These are phyloP conservation scores for Sinentomon sp. DNA, from an alignment of 2,888 invertebrate species.

Conservation along the genomic window DNA sequence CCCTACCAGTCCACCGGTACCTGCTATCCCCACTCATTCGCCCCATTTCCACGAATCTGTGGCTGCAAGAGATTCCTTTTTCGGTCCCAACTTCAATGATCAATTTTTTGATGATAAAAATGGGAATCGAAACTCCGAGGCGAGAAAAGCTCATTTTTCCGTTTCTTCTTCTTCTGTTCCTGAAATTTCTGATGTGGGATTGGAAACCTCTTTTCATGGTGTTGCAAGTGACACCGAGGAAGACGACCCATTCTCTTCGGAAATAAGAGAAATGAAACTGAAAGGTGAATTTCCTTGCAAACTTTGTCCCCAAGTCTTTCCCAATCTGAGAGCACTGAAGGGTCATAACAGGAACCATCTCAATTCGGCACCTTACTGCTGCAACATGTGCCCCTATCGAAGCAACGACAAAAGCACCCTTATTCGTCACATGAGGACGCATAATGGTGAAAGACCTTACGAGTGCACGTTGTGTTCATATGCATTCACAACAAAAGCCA, in stretches of 20 bases:
- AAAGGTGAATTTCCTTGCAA: conserved; percentile 73
- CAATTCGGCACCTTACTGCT: conserved; percentile 41
- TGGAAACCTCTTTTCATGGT: background rate
- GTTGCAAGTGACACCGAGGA: conserved; percentile 52
- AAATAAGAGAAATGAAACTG: conserved; percentile 63
- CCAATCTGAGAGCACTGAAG: conserved; percentile 63
- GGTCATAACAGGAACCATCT: conserved; percentile 69
- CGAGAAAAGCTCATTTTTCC: too few relatives aligned
- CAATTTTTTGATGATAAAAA: too few relatives aligned
- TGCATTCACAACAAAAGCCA: conserved; percentile 81
- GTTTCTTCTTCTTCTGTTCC: background rate
- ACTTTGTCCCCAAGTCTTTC: conserved; percentile 60
- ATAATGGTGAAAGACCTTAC: conserved; percentile 82
- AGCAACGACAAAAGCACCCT: conserved; percentile 72
- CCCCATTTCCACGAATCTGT: too few relatives aligned
- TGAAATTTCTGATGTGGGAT: conserved; percentile 1
- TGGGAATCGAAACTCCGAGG: conserved; percentile 4
- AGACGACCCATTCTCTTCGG: conserved; percentile 55
- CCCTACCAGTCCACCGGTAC: too few relatives aligned
- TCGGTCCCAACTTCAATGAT: too few relatives aligned
- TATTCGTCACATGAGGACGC: conserved; percentile 69
- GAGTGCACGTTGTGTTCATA: conserved; percentile 85
- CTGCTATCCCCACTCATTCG: too few relatives aligned
- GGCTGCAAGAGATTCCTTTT: too few relatives aligned
- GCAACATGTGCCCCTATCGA: conserved; percentile 74